phyloP scores from a whole-genome alignment of 2,888 invertebrate species.

The Drosophila colorata region DNA sequence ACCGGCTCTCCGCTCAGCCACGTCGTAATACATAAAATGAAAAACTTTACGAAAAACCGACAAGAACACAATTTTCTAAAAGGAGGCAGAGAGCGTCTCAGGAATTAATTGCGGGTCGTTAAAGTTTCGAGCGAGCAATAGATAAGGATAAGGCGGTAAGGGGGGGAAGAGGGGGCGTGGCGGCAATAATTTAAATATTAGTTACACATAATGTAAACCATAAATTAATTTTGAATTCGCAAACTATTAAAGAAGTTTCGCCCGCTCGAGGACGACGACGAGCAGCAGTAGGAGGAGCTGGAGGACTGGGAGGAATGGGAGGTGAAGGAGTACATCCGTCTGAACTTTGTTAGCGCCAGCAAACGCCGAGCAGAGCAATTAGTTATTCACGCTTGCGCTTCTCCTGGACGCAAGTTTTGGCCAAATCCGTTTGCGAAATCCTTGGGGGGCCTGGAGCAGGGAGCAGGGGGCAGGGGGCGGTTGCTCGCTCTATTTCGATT shows the following conservation, averaged over 20 bases:
- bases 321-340: conserved; percentile 43
- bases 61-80: conserved; percentile 60
- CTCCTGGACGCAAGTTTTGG: conserved; percentile 41
- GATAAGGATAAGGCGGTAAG: no score
- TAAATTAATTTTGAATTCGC: conserved; percentile 82
- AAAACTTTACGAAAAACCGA: conserved; percentile 58
- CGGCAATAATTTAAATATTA: conserved; percentile 75
- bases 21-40: conserved; percentile 51
- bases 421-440: conserved; percentile 34
- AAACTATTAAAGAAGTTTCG: conserved; percentile 78
- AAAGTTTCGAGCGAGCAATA: conserved; percentile 51
- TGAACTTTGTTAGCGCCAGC: conserved; percentile 57
- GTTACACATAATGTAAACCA: conserved; percentile 80
- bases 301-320: neutral
- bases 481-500: conserved; percentile 16
- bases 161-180: conserved; percentile 7
- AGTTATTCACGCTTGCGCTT: conserved; percentile 83
- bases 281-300: neutral
- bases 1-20: conserved; percentile 24
- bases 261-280: conserved; percentile 3
- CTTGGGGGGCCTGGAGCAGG: conserved; percentile 3
- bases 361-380: conserved; percentile 75
- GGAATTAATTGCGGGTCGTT: conserved; percentile 73
- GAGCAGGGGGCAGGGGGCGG: no score
- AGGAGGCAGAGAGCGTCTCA: conserved; percentile 21